Conservation (phyloP, 1,140 invertebrate species). For the Pogonognathellus flavescens region DNA sequence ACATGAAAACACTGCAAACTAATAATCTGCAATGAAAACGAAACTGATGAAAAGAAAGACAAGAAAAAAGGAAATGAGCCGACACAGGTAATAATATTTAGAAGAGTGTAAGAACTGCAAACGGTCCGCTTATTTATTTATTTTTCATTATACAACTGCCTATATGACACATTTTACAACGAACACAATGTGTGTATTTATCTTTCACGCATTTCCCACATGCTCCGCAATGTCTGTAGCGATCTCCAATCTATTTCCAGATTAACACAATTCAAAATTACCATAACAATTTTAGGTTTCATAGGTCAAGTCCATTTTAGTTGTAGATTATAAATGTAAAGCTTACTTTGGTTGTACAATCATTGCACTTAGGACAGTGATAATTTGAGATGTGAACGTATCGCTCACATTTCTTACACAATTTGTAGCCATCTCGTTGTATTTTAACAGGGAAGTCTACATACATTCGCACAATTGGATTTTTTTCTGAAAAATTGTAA, state of each 20-base stretch:
- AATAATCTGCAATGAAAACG: no score
- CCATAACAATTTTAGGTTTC: neutral
- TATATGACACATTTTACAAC: neutral
- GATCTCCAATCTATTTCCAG: slow-evolving; percentile 19
- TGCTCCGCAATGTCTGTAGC: slow-evolving; percentile 34
- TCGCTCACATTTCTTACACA: slow-evolving; percentile 44
- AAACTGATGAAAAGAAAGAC: no score
- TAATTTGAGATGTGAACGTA: slow-evolving; percentile 52
- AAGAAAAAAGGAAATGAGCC: no score
- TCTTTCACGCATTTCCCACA: slow-evolving; percentile 50
- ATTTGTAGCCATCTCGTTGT: slow-evolving; percentile 26
- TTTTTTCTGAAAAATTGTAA: slow-evolving; percentile 24
- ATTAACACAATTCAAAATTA: neutral
- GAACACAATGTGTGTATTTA: slow-evolving; percentile 32
- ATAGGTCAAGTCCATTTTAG: neutral
- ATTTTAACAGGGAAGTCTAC: neutral
- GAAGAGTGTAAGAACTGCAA: no score
- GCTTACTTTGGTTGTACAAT: slow-evolving; percentile 49
- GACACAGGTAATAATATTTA: no score
- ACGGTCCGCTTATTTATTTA: neutral
- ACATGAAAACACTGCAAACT: no score
- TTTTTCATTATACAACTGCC: neutral
- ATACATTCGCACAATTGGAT: slow-evolving; percentile 7
- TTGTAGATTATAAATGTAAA: neutral
- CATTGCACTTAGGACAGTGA: slow-evolving; percentile 33